Conservation (phyloP, 2,888 invertebrate species). For the Tetramorium bicarinatum region DNA sequence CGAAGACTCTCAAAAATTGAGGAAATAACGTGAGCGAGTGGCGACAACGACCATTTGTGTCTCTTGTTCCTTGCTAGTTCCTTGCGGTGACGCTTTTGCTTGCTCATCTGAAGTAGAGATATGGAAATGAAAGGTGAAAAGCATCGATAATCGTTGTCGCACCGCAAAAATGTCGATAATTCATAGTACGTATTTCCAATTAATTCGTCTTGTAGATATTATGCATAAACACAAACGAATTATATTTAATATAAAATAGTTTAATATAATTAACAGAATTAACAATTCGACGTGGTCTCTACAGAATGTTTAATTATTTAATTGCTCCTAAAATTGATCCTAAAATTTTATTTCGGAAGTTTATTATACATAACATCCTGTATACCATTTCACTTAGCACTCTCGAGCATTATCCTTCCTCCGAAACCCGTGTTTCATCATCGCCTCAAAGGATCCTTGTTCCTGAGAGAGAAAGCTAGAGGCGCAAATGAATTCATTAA, state of each 20-base stretch:
- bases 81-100: constrained; percentile 49
- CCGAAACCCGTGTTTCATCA: constrained; percentile 7
- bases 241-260: neutral
- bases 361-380: neutral
- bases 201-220: constrained; percentile 11
- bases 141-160: constrained; percentile 3
- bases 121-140: constrained; percentile 49
- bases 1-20: constrained; percentile 43
- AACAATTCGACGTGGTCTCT: neutral
- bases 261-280: neutral
- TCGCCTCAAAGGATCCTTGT: constrained; percentile 48
- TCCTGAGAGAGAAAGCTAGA: constrained; percentile 36
- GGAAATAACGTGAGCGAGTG: constrained; percentile 30
- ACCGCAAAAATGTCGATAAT: constrained; percentile 34
- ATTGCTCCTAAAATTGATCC: neutral
- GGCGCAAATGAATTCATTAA: constrained; percentile 66
- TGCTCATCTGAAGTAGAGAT: constrained; percentile 52
- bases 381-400: neutral
- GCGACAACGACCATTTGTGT: constrained; percentile 39
- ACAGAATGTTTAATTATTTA: neutral
- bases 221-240: neutral
- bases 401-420: neutral
- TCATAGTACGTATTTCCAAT: constrained; percentile 27
- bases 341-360: neutral
- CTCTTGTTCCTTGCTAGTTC: constrained; percentile 34